A percentile compares a stretch with the other conserved stretches of the same genome.
phyloP scores from a whole-genome alignment of 2,888 invertebrate species.

The Sesamia inferens region DNA sequence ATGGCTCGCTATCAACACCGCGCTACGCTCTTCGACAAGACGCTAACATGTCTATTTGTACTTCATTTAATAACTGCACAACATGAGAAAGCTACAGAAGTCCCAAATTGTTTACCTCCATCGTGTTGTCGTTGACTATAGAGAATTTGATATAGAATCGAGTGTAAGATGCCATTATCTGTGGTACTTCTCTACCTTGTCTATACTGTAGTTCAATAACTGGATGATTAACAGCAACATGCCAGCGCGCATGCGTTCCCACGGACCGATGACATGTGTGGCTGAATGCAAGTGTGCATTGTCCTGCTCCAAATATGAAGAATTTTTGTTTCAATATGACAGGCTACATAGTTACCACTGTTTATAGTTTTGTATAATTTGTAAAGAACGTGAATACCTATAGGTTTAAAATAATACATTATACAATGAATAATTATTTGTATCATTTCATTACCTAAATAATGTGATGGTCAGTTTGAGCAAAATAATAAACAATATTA shows the following conservation, averaged over 20 bases:
- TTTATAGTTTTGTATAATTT: neutral
- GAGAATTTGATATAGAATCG: neutral
- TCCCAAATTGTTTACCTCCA: neutral
- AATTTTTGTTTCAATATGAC: constrained; percentile 9
- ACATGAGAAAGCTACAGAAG: constrained; percentile 25
- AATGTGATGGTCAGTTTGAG: neutral
- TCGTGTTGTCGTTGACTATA: neutral
- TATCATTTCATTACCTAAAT: neutral
- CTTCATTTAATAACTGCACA: constrained; percentile 22
- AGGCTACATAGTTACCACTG: neutral
- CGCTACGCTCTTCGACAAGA: constrained; percentile 41
- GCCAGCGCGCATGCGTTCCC: constrained; percentile 61
- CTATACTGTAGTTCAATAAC: constrained; percentile 31
- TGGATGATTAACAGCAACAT: constrained; percentile 55
- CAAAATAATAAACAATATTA: constrained; percentile 15
- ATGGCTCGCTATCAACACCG: constrained; percentile 45
- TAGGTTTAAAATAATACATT: neutral
- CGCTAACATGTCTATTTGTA: constrained; percentile 42
- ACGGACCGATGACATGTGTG: constrained; percentile 61
- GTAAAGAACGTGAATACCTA: neutral
- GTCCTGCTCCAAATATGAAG: constrained; percentile 47
- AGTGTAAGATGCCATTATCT: neutral
- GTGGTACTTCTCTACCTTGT: constrained; percentile 29
- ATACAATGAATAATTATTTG: neutral
- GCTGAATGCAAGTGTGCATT: constrained; percentile 63